Evolutionary conservation across 2,113 vertebrate genomes (phyloP), one percentile per base, ranked within the genome.

Genomic region (Apteryx mantelli): DNA sequence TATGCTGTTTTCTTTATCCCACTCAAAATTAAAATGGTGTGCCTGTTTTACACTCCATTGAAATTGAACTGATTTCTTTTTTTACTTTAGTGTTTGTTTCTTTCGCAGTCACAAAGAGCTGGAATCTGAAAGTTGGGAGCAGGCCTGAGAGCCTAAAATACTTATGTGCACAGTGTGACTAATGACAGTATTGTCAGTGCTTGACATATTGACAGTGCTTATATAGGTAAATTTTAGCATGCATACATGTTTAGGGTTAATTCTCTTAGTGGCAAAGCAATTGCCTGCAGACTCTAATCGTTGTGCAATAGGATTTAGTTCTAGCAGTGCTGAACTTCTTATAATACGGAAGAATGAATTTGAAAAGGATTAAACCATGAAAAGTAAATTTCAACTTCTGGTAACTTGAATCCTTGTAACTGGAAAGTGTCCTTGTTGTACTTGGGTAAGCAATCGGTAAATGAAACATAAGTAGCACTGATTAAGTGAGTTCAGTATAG

Each of bases 161-260:
- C 9, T 19, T 55, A 2, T 3, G 0, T 20, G 20, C 9, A 12
- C 17, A 19, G 8, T 22, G 0, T 76, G 16, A 53, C 88, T 25
- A 38, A 36, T 82, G 79, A 50, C 40, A 17, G 11, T 42, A 42
- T 42, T 42, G 42, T 11, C 42, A 42, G 42, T 42, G 42, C 15
- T 60, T 56, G 53, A 14, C 44, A 6, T 46, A 46, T 46, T 42
- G 42, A 44, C 20, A 66, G 44, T 36, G 56, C 8, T 68, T 58
- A 14, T 5, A 1, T 26, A 13, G 32, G 64, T 74, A 83, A 78
- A 88, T 74, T 36, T 36, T 80, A 73, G 28, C 22, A 30, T 25
- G 20, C 1, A 2, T 1, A n/a, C 13, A 1, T 48, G 13, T 28
- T 83, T 24, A 52, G 32, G n/a, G 32, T 61, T 89, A 66, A 68